phyloP scores from a whole-genome alignment of 2,113 vertebrate genomes.

The Lonchura striata region DNA sequence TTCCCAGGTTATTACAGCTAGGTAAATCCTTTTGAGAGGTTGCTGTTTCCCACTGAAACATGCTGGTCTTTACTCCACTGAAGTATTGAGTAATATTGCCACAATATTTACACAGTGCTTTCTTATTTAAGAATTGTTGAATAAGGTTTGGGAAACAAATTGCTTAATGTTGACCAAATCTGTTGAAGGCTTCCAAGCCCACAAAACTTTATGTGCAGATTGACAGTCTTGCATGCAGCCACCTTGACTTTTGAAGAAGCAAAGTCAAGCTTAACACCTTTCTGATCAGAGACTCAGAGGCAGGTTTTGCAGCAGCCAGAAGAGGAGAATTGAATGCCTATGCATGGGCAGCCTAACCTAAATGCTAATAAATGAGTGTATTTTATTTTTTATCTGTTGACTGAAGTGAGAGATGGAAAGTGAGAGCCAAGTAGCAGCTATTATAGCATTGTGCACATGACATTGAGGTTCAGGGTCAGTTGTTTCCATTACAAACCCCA shows the following conservation, averaged over 20 bases:
- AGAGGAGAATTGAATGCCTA: background rate
- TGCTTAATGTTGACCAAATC: background rate
- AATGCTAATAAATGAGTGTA: background rate
- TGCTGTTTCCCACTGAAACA: background rate
- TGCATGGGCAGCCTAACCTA: background rate
- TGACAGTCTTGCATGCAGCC: background rate
- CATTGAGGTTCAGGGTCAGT: slow-evolving; percentile 54
- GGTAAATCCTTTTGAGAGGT: background rate
- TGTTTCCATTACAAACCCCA: slow-evolving; percentile 42
- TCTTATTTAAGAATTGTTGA: background rate
- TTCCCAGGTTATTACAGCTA: background rate
- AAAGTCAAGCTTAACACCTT: background rate
- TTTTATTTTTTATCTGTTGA: background rate
- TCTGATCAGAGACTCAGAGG: background rate
- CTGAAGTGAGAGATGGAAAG: slow-evolving; percentile 28
- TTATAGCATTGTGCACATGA: slow-evolving; percentile 8
- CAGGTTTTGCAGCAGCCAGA: background rate
- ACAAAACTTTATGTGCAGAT: background rate
- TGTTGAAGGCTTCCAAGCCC: background rate
- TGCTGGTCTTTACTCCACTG: background rate
- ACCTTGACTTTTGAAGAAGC: background rate
- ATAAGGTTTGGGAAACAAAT: background rate
- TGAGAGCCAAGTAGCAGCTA: slow-evolving; percentile 5
- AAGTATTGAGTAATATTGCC: accelerated
- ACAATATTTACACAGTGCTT: background rate